Evolutionary conservation across 2,888 invertebrate species (phyloP).

Genomic region (Agonum fuliginosum): DNA sequence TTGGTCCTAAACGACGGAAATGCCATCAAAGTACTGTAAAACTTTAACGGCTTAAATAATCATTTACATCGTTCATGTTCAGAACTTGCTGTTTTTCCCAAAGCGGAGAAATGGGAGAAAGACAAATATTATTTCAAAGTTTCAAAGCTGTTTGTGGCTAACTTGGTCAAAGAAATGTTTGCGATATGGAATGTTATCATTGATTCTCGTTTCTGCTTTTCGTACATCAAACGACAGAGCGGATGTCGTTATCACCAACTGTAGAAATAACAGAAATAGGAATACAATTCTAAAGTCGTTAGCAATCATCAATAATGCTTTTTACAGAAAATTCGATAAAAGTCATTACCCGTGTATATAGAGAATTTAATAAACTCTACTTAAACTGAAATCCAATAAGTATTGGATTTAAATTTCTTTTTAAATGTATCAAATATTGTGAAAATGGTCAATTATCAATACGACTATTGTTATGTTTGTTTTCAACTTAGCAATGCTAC

Average conservation of each 20-base stretch:
- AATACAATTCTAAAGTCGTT: no score
- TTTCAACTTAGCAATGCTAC: no score
- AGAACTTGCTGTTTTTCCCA: not conserved
- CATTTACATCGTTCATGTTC: conserved; percentile 4
- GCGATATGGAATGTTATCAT: not conserved
- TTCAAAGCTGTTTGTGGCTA: not conserved
- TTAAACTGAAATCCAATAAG: no score
- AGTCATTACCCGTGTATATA: no score
- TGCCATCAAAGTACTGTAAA: conserved; percentile 15
- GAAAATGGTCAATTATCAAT: no score
- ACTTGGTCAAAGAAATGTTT: not conserved
- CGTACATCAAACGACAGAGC: no score
- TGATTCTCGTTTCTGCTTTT: not conserved
- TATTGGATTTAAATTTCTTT: not conserved
- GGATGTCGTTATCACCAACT: no score
- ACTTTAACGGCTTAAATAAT: not conserved
- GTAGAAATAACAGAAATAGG: no score
- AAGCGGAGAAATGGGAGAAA: not conserved
- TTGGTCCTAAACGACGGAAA: conserved; percentile 6
- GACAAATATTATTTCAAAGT: not conserved
- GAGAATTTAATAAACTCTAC: no score
- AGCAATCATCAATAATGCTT: no score
- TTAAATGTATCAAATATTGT: not conserved
- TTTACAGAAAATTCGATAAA: no score
- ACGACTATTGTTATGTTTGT: no score